These are phyloP conservation scores for Pteronotus mesoamericanus DNA, from an alignment of 2,797 vertebrate genomes.

Conservation along the genomic window DNA sequence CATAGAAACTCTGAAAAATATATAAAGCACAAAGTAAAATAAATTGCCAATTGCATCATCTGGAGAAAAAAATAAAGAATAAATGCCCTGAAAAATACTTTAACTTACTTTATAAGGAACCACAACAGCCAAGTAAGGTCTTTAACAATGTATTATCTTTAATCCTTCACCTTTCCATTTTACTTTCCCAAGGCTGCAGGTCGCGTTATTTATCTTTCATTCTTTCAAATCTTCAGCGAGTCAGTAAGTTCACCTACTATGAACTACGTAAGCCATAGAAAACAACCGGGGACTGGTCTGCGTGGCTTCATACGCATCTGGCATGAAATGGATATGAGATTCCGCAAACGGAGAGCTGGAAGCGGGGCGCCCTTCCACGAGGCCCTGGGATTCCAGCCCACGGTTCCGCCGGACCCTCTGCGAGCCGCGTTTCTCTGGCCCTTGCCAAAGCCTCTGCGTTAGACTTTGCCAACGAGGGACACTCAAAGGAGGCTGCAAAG, in stretches of 20 bases:
- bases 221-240: not conserved
- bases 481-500: not conserved
- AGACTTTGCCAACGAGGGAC: not conserved
- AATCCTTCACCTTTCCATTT: not conserved
- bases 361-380: not conserved
- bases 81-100: not conserved
- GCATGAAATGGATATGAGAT: not conserved
- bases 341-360: not conserved
- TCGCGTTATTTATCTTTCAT: not conserved
- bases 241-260: not conserved
- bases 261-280: not conserved
- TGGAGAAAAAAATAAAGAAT: not conserved
- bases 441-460: not conserved
- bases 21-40: not conserved
- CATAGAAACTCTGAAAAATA: not conserved
- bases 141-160: not conserved
- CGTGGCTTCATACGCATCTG: not conserved
- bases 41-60: not conserved
- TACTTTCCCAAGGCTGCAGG: not conserved
- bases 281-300: not conserved
- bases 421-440: not conserved
- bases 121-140: rapidly evolving
- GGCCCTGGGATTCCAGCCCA: too few species aligned
- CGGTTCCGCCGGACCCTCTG: too few species aligned
- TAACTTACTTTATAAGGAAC: not conserved